A percentile compares a stretch with the other conserved stretches of the same genome.
Evolutionary conservation across 2,888 invertebrate species (phyloP).

Genomic region (Zygaena filipendulae): DNA sequence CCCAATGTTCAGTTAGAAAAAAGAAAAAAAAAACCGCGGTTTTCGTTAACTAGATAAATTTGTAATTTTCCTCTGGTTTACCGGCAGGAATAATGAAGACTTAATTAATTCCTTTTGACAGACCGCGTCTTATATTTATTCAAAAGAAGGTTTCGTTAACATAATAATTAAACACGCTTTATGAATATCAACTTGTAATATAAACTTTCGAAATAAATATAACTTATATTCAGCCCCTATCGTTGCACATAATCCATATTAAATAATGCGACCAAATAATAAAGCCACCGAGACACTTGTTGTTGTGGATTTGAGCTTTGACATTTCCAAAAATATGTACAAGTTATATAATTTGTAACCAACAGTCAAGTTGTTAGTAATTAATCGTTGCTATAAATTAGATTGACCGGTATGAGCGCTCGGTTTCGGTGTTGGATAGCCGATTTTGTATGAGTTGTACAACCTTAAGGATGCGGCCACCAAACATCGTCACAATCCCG

Average conservation of each 20-base stretch:
- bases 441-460: too few species aligned
- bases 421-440: too few species aligned
- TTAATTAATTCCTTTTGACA: constrained; percentile 53
- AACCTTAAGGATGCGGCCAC: constrained; percentile 40
- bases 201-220: constrained; percentile 53
- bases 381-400: constrained; percentile 58
- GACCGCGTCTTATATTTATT: constrained; percentile 57
- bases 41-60: constrained; percentile 26
- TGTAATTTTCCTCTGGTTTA: constrained; percentile 23
- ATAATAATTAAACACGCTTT: constrained; percentile 66
- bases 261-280: too few species aligned
- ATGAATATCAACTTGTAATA: constrained; percentile 62
- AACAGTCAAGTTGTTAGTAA: constrained; percentile 56
- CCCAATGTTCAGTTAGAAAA: too few species aligned
- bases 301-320: too few species aligned
- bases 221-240: constrained; percentile 41
- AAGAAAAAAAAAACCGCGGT: too few species aligned
- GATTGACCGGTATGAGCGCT: too few species aligned
- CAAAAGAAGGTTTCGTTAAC: constrained; percentile 63
- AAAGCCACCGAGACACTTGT: too few species aligned
- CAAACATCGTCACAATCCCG: constrained; percentile 55
- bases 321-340: too few species aligned
- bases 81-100: constrained; percentile 34
- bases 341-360: too few species aligned
- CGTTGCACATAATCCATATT: constrained; percentile 59